A percentile compares a stretch with the other conserved stretches of the same genome.
These are phyloP conservation scores for Dendrolimus houi DNA, from an alignment of 2,888 invertebrate genomes.

Conservation along the genomic window DNA sequence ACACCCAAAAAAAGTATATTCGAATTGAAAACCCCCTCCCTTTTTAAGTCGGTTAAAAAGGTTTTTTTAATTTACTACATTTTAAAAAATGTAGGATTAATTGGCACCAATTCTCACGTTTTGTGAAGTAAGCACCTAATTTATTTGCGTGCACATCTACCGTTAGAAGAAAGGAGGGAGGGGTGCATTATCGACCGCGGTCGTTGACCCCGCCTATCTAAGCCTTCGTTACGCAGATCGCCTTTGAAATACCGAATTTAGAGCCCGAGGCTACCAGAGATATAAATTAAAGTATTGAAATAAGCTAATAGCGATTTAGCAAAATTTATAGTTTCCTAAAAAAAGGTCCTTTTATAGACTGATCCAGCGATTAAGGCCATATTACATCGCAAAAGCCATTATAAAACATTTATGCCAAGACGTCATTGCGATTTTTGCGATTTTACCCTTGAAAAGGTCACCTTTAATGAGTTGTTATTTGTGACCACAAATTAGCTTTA, in stretches of 20 bases:
- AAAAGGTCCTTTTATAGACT: neutral
- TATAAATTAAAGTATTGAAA: no score
- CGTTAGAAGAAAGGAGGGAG: neutral
- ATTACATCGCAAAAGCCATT: neutral
- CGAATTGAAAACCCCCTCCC: no score
- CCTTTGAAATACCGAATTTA: neutral
- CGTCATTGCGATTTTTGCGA: no score
- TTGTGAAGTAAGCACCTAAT: neutral
- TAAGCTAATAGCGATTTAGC: no score
- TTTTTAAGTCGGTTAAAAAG: no score
- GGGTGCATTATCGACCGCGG: conserved; percentile 37
- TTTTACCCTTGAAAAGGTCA: no score
- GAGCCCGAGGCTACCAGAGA: neutral
- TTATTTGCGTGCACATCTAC: neutral
- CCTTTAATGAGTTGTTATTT: no score
- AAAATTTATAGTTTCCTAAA: neutral
- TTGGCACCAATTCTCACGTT: no score
- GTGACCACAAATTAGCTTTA: no score
- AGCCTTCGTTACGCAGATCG: conserved; percentile 1
- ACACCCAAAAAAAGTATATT: no score
- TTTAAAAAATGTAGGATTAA: no score
- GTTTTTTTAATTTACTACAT: no score
- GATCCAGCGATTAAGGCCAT: neutral
- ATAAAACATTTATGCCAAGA: neutral
- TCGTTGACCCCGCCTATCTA: conserved; percentile 17